Conservation (phyloP, 2,113 vertebrate genomes). For the Toxostoma redivivum region DNA sequence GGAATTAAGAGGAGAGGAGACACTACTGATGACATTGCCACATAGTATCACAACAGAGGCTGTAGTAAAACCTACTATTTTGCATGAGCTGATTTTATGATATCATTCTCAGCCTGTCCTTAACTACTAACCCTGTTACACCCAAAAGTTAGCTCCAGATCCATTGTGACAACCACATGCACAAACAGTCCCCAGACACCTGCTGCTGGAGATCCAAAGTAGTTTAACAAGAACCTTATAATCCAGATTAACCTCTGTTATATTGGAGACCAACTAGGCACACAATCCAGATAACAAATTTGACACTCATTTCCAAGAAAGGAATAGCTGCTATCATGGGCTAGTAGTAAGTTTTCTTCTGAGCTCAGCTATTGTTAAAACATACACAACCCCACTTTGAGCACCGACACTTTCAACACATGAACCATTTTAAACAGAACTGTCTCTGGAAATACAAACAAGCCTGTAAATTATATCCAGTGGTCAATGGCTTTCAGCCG, state of each 20-base stretch:
- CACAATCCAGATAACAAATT: neutral
- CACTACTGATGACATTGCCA: neutral
- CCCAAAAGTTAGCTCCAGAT: neutral
- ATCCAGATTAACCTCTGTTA: neutral
- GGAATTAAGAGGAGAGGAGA: neutral
- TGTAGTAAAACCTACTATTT: neutral
- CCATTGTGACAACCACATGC: neutral
- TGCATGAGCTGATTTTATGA: neutral
- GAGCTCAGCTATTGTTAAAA: neutral
- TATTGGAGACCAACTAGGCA: neutral
- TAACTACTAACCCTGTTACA: neutral
- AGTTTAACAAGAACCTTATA: neutral
- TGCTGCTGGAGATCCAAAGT: neutral
- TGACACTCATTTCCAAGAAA: neutral
- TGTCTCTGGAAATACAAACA: neutral
- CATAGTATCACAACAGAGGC: neutral
- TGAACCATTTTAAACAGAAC: neutral
- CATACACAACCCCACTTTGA: neutral
- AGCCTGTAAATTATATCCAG: neutral
- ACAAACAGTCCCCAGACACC: neutral
- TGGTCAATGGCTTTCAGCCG: neutral
- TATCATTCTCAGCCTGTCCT: neutral
- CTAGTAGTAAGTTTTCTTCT: neutral
- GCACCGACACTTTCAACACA: neutral
- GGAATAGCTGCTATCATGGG: neutral